phyloP scores from a whole-genome alignment of 2,113 vertebrate species.

The Coryphaenoides rupestris region DNA sequence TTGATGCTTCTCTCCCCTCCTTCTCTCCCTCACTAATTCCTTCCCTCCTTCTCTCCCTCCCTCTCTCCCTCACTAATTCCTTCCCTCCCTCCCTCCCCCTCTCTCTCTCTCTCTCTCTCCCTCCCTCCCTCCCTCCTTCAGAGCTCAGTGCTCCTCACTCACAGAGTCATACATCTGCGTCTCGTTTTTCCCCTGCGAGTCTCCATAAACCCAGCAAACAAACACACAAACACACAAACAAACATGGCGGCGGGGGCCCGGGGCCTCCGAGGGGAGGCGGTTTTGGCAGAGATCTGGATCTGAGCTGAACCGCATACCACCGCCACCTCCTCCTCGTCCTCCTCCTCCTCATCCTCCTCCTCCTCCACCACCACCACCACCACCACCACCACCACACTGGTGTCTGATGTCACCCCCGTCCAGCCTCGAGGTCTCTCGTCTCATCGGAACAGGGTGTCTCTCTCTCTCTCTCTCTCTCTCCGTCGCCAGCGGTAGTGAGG shows the following conservation, averaged over 20 bases:
- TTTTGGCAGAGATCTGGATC: constrained; percentile 51
- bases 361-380: no score
- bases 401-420: no score
- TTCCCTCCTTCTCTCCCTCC: no score
- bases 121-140: background rate
- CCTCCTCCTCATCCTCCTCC: constrained; percentile 34
- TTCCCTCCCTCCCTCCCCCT: constrained; percentile 2
- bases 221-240: constrained; percentile 40
- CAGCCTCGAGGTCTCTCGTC: no score
- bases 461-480: background rate
- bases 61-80: no score
- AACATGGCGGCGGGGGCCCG: no score
- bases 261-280: constrained; percentile 21
- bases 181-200: constrained; percentile 9
- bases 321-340: constrained; percentile 40
- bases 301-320: constrained; percentile 49
- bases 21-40: no score
- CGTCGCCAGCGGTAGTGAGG: background rate
- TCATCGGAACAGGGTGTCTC: background rate
- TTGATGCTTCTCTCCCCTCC: no score
- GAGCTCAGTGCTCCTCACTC: constrained; percentile 38
- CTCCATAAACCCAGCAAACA: constrained; percentile 7
- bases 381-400: no score
- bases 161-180: constrained; percentile 10
- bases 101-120: background rate